Base-by-base conservation (phyloP, 2,888 invertebrate genomes). In the Artemia sinica region DNA sequence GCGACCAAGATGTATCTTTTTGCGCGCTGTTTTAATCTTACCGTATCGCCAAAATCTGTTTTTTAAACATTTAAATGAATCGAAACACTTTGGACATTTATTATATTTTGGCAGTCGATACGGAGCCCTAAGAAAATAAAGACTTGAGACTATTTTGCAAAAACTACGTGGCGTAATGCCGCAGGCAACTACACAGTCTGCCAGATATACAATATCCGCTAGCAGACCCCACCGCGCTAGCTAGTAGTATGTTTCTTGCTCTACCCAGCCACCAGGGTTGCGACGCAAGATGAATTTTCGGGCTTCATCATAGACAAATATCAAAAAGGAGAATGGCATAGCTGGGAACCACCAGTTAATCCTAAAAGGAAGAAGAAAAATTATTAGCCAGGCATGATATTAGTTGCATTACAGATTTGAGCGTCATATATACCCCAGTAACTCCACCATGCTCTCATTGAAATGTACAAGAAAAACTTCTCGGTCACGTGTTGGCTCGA, bases 301-400 rank as follows among this genome's bases (percentile, higher is more conserved):
- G 79, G 88, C 87, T 84, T 97, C 97, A 82, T 97, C 97, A 83
- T 96, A 97, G 80, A 96, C 87, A 85, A 96, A 96, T 84, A 97
- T 97, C 78, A 93, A 86, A 81, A 96, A 82, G 85, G 92, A 91
- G 86, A 97, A 97, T 75, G 96, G 96, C 79, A 97, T 83, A 76
- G 95, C 95, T 74, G 95, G 94, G 82, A 97, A 84, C 97, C 96
- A 97, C 96, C 96, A 97, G 77, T 91, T 89, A 81, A 94, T 91
- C 84, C 96, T 95, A 28, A 4, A 58, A 58, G 5, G 12, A 10
- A 10, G 63, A 58, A 41, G 41, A 41, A 41, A 41, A 41, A 41
- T 41, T 41, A 41, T 41, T 41, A 41, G 41, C 6, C 41, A 0
- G 41, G 41, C 2, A 41, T 41, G 4, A 41, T 41, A 41, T 41